phyloP scores from a whole-genome alignment of 2,797 vertebrate genomes.

The Hybognathus amarus region DNA sequence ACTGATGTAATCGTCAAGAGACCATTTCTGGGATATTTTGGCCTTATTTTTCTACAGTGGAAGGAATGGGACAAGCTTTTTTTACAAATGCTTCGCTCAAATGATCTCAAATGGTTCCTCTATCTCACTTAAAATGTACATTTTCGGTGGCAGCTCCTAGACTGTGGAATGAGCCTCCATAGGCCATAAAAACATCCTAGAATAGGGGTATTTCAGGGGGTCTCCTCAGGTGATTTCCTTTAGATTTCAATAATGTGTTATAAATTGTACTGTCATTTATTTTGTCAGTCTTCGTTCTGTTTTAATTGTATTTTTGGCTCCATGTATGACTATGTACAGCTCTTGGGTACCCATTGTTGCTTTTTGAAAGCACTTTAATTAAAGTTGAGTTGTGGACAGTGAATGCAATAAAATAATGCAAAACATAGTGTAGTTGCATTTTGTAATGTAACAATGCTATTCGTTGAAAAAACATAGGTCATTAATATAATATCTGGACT shows the following conservation, averaged over 20 bases:
- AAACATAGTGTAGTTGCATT: not conserved
- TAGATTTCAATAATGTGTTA: not conserved
- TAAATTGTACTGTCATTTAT: not conserved
- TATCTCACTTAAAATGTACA: not conserved
- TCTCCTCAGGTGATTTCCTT: not conserved
- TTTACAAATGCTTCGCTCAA: not conserved
- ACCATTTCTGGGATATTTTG: not conserved
- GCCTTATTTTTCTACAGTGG: not conserved
- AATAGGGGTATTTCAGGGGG: not conserved
- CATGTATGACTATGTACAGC: not conserved
- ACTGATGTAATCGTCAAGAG: not conserved
- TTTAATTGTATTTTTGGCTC: not conserved
- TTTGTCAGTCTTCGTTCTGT: not conserved
- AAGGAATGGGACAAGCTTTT: not conserved
- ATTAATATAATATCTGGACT: not conserved
- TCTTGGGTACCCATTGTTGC: not conserved
- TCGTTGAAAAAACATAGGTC: not conserved
- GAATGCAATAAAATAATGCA: not conserved
- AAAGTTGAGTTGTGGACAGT: not conserved
- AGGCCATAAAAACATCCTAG: not conserved
- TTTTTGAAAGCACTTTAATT: constrained; percentile 1
- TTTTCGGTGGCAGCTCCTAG: not conserved
- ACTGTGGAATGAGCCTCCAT: not conserved
- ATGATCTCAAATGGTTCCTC: not conserved
- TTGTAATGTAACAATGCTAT: not conserved